Base-by-base conservation (phyloP, 2,113 vertebrate genomes). In the Takifugu bimaculatus region DNA sequence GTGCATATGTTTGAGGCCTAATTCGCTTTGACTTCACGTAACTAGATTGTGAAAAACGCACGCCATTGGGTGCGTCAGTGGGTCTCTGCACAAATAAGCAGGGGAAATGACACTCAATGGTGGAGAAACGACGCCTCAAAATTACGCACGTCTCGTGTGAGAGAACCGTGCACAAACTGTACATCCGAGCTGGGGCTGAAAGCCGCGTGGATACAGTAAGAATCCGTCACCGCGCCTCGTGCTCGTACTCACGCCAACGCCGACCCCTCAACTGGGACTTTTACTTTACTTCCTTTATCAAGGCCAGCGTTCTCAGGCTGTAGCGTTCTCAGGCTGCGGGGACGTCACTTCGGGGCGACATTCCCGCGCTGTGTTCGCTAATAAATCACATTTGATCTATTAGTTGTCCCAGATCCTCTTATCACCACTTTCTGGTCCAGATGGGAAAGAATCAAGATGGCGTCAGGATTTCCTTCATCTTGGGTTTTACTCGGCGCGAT, bases 391-490 rank as follows among this genome's bases (percentile, higher is more conserved):
- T 35, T 60, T 51, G 20, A 53, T 57, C 59, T 20, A 51, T 68
- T 57, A 59, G 65, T 80, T 13, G 27, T 50, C 51, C 54, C 54
- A 25, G 60, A 63, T 76, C 57, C 45, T 52, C 77, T 86, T 85
- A 85, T 88, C 82, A 76, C 50, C 53, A 52, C 73, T 58, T 42
- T 4, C 11, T 39, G 11, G 69, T 79, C 78, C 82, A 84, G 77
- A 73, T 72, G 76, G 81, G 77, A 72, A 50, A 14, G 13, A 77
- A 72, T 47, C 35, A 57, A 70, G 28, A 42, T 26, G 52, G 66
- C 66, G 72, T 74, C 50, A 62, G 69, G 56, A 75, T 71, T 59
- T 60, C 6, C 67, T 79, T 87, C 82, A 83, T 81, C 81, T 82
- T 51, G 47, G 72, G 63, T 78, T 81, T 80, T 83, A 60, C 75